phyloP scores from a whole-genome alignment of 2,888 invertebrate genomes.

The Pseudococcus jackbeardsleyi region DNA sequence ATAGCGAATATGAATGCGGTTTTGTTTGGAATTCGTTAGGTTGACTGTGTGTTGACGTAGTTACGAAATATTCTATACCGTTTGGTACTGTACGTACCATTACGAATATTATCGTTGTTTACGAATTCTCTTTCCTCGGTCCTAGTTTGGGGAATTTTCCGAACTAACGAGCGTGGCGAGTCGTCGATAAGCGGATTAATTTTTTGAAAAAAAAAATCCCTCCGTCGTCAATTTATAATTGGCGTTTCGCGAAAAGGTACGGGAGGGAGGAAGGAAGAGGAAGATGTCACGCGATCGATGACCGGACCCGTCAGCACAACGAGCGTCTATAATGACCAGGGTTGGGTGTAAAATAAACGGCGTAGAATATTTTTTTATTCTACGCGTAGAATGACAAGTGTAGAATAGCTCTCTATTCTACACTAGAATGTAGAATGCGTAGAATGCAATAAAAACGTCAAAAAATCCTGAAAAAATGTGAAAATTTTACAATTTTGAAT shows the following conservation, averaged over 20 bases:
- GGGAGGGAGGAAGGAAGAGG: neutral
- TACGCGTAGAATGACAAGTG: too few relatives aligned
- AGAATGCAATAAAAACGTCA: too few relatives aligned
- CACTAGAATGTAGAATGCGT: too few relatives aligned
- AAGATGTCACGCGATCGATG: neutral
- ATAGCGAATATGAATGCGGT: constrained; percentile 1
- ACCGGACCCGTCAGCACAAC: neutral
- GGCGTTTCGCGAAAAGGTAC: neutral
- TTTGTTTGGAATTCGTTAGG: constrained; percentile 8
- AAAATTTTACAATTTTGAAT: too few relatives aligned
- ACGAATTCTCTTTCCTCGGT: neutral
- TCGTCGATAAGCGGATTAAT: neutral
- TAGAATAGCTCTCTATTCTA: too few relatives aligned
- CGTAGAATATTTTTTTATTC: too few relatives aligned
- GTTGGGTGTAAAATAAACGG: too few relatives aligned
- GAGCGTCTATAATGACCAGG: too few relatives aligned
- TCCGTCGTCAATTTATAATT: neutral
- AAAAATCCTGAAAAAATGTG: too few relatives aligned
- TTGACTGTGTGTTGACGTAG: neutral
- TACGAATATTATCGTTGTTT: constrained; percentile 8
- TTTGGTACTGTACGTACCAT: neutral
- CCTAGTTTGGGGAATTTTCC: neutral
- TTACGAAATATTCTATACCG: constrained; percentile 6
- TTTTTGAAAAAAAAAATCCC: neutral
- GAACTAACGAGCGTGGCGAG: neutral